phyloP scores from a whole-genome alignment of 2,797 vertebrate genomes.

The Pangasius krempfi region DNA sequence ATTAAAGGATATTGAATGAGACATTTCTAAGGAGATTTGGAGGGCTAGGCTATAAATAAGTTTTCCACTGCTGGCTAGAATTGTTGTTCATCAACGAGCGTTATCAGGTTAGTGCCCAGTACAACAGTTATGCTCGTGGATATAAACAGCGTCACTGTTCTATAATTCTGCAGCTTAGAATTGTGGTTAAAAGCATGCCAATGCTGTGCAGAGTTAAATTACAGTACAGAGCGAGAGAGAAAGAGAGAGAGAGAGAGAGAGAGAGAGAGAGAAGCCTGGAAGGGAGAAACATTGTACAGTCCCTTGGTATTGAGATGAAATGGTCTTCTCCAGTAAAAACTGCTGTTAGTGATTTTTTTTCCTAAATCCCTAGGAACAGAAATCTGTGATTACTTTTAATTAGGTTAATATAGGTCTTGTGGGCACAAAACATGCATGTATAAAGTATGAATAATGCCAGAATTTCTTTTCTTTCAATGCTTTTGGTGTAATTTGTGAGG shows the following conservation, averaged over 20 bases:
- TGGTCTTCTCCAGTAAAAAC: conserved; percentile 55
- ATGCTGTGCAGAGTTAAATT: not conserved
- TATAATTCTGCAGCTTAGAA: conserved; percentile 5
- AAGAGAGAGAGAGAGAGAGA: conserved; percentile 51
- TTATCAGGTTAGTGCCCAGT: not conserved
- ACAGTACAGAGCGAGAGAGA: conserved; percentile 7
- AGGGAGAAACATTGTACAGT: not conserved
- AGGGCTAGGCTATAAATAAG: conserved; percentile 5
- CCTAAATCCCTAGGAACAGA: not conserved
- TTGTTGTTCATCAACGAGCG: not conserved
- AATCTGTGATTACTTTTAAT: conserved; percentile 4
- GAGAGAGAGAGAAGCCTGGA: conserved; percentile 29
- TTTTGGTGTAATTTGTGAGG: not conserved
- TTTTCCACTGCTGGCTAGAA: not conserved
- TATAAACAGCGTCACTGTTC: conserved; percentile 8
- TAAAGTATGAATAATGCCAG: not conserved
- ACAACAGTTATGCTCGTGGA: not conserved
- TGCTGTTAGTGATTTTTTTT: not conserved
- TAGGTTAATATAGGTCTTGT: not conserved
- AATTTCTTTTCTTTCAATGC: not conserved
- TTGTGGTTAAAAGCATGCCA: not conserved
- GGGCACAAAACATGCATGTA: not conserved
- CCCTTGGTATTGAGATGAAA: conserved; percentile 62
- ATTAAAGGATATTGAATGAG: not conserved
- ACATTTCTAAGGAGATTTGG: not conserved